Base-by-base conservation (phyloP, 2,888 invertebrate species). In the Drosophila helvetica region DNA sequence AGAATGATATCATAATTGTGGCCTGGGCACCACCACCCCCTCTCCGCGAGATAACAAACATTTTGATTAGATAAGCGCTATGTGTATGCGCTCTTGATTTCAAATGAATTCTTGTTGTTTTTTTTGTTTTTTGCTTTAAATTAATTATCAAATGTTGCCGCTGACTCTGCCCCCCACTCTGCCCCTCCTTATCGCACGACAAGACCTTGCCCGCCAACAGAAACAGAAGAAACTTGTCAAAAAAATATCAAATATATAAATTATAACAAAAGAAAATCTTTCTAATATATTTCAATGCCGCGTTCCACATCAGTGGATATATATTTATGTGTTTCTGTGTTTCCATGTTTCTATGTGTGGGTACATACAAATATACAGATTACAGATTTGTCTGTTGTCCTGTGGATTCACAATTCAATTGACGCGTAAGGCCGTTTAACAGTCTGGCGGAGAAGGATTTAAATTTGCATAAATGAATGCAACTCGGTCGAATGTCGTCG, bases 381-480 rank as follows among this genome's bases (percentile, higher is more conserved):
- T 25, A 27, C 8, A 27, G 8, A 27, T 27, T 33, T n/a, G 43
- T 63, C 51, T 64, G 45, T 51, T 54, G 47, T 55, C 60, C 59
- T 55, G 54, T 46, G 46, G 25, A 54, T n/a, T 48, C 22, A 19
- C 52, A 47, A 61, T 46, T 15, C 51, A 78, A 75, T 87, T 83
- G 88, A 79, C 79, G 82, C 83, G 74, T 82, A 57, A 83, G 86
- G 83, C 67, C 82, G 75, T 83, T 88, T 63, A 86, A 82, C 79
- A 86, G 86, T 85, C 83, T 85, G 74, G 68, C 77, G 70, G 77
- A 87, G 46, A 63, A 59, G 55, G 51, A 74, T 63, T 74, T 74
- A 42, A 61, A 60, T 47, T 74, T 74, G 51, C 75, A 85, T 87
- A 64, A 79, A 74, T 85, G 56, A 68, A 58, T 78, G 54, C 60